These are phyloP conservation scores for Ahaetulla prasina DNA, from an alignment of 2,113 vertebrate genomes.

Conservation along the genomic window DNA sequence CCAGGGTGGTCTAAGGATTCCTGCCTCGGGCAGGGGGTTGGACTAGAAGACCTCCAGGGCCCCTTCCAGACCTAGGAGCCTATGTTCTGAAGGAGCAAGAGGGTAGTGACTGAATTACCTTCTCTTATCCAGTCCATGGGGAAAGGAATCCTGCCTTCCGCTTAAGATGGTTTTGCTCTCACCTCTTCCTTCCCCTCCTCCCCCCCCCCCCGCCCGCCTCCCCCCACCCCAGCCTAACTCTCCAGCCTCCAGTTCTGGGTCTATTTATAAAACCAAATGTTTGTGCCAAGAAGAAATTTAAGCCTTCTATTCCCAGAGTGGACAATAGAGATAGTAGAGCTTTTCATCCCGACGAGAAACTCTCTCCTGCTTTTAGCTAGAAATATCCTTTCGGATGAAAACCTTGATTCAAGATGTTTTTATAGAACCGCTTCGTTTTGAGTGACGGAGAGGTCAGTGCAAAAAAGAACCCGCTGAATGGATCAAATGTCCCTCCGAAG, in stretches of 20 bases:
- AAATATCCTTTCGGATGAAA: not conserved
- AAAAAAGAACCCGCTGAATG: not conserved
- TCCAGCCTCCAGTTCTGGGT: not conserved
- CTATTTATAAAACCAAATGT: not conserved
- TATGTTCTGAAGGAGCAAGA: not conserved
- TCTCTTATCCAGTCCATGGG: too few relatives aligned
- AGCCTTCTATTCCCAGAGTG: not conserved
- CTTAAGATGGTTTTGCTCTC: not conserved
- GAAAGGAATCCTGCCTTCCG: too few relatives aligned
- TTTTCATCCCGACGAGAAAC: not conserved
- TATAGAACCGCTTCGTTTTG: not conserved
- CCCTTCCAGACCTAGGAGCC: not conserved
- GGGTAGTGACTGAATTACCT: not conserved
- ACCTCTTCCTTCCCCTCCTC: not conserved
- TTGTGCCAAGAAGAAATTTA: constrained; percentile 6
- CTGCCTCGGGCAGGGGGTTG: not conserved
- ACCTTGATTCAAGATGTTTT: not conserved
- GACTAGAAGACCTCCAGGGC: not conserved
- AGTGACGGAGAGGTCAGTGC: not conserved
- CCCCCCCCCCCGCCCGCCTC: too few relatives aligned
- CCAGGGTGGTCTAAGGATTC: not conserved
- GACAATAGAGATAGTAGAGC: not conserved
- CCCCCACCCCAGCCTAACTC: too few relatives aligned
- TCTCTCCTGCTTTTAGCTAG: not conserved
- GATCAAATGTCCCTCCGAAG: not conserved